phyloP scores from a whole-genome alignment of 2,888 invertebrate genomes.

The Cheilosia grossa region DNA sequence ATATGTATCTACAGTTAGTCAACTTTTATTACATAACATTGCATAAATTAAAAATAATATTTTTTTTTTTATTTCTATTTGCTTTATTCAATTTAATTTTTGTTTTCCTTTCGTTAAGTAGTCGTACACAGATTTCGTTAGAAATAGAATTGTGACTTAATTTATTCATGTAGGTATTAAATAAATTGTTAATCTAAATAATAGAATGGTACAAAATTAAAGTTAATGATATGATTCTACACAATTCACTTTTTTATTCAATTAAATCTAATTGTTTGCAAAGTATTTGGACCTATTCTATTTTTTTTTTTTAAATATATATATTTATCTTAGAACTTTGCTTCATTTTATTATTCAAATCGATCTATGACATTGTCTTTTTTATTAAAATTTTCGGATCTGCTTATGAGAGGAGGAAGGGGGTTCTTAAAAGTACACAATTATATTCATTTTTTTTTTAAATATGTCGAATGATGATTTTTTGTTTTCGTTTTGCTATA shows the following conservation, averaged over 20 bases:
- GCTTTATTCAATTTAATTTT: slow-evolving; percentile 16
- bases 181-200: slow-evolving; percentile 3
- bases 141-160: slow-evolving; percentile 15
- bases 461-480: background rate
- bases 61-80: slow-evolving; percentile 15
- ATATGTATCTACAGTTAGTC: slow-evolving; percentile 75
- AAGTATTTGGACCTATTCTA: slow-evolving; percentile 65
- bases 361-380: slow-evolving; percentile 38
- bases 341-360: slow-evolving; percentile 32
- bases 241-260: slow-evolving; percentile 61
- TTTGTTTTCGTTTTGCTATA: slow-evolving; percentile 7
- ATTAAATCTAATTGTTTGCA: slow-evolving; percentile 44
- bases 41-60: slow-evolving; percentile 69
- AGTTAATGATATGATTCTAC: slow-evolving; percentile 73
- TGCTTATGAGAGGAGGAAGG: slow-evolving; percentile 36
- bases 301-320: slow-evolving; percentile 35
- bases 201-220: slow-evolving; percentile 62
- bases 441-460: slow-evolving; percentile 28
- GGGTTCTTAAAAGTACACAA: slow-evolving; percentile 38
- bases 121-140: slow-evolving; percentile 55
- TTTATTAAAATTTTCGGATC: slow-evolving; percentile 14
- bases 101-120: slow-evolving; percentile 28
- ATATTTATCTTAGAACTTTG: slow-evolving; percentile 9
- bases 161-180: background rate
- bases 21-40: slow-evolving; percentile 73